Evolutionary conservation across 2,797 vertebrate genomes (phyloP).

Genomic region (Neosilurus hyrtlii): DNA sequence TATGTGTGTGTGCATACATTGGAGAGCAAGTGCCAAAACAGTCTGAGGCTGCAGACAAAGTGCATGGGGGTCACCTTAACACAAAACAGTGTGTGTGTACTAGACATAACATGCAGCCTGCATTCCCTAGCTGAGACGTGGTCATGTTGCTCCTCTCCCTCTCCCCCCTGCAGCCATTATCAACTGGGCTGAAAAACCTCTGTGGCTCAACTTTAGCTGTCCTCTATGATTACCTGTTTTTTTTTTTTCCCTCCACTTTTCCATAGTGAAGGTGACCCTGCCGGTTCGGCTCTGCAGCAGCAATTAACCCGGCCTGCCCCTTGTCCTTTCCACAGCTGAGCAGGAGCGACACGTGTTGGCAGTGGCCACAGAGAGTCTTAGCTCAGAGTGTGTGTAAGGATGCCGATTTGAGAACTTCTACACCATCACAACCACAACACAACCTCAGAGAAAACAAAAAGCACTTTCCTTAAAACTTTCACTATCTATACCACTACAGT

Average conservation of each 20-base stretch:
- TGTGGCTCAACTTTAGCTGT: slow-evolving; percentile 56
- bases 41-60: slow-evolving; percentile 64
- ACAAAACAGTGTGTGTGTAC: slow-evolving; percentile 72
- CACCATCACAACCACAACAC: slow-evolving; percentile 21
- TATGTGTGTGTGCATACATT: slow-evolving; percentile 41
- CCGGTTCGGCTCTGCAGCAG: slow-evolving; percentile 67
- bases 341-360: slow-evolving; percentile 47
- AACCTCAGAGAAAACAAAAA: slow-evolving; percentile 32
- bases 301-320: slow-evolving; percentile 71
- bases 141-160: slow-evolving; percentile 37
- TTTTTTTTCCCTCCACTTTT: slow-evolving; percentile 37
- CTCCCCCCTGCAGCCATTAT: slow-evolving; percentile 53
- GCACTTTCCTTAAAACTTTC: slow-evolving; percentile 5
- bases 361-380: slow-evolving; percentile 48
- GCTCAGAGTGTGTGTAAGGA: slow-evolving; percentile 17
- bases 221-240: slow-evolving; percentile 60
- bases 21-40: slow-evolving; percentile 54
- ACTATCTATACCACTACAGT: slow-evolving; percentile 19
- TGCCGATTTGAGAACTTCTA: slow-evolving; percentile 28
- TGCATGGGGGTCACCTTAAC: slow-evolving; percentile 74
- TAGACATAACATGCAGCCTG: slow-evolving; percentile 78
- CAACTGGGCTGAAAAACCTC: slow-evolving; percentile 57
- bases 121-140: slow-evolving; percentile 63
- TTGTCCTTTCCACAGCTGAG: slow-evolving; percentile 51
- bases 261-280: slow-evolving; percentile 65